These are phyloP conservation scores for Aphidius gifuensis DNA, from an alignment of 1,140 invertebrate genomes.

Conservation along the genomic window DNA sequence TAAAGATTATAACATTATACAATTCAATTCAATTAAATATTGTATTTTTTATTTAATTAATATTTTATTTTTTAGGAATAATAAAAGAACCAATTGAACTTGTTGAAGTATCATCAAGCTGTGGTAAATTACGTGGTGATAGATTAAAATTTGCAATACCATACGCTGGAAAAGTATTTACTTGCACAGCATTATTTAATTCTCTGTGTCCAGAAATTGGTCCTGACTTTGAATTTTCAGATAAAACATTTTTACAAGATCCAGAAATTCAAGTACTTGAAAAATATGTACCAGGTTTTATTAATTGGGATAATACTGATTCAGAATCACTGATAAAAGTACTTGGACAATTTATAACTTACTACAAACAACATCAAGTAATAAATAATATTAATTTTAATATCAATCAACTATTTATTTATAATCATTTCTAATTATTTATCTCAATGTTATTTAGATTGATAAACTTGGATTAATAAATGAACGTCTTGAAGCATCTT, in stretches of 20 bases:
- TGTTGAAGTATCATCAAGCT: conserved; percentile 11
- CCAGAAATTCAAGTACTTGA: conserved; percentile 52
- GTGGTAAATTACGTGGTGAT: conserved; percentile 28
- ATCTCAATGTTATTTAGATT: conserved; percentile 6
- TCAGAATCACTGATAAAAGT: conserved; percentile 55
- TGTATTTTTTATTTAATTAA: too few relatives aligned
- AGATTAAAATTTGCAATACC: conserved; percentile 40
- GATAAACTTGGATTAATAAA: conserved; percentile 22
- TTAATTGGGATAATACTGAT: conserved; percentile 57
- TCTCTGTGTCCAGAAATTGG: conserved; percentile 31
- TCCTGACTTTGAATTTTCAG: conserved; percentile 53
- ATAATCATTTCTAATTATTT: neutral
- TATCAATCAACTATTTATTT: neutral
- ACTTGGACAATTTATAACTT: conserved; percentile 54
- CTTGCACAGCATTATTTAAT: conserved; percentile 40
- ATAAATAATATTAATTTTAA: neutral
- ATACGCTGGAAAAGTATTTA: conserved; percentile 34
- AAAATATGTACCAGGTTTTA: conserved; percentile 56
- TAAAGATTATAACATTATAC: too few relatives aligned
- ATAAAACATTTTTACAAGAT: conserved; percentile 55
- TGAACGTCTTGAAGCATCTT: conserved; percentile 35
- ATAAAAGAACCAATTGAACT: conserved; percentile 16
- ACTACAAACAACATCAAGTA: conserved; percentile 60
- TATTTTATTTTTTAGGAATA: conserved; percentile 16
- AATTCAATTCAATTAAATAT: too few relatives aligned